Evolutionary conservation across 1,140 invertebrate species (phyloP), one percentile per base, ranked within the genome.

Genomic region (Belonocnema kinseyi): DNA sequence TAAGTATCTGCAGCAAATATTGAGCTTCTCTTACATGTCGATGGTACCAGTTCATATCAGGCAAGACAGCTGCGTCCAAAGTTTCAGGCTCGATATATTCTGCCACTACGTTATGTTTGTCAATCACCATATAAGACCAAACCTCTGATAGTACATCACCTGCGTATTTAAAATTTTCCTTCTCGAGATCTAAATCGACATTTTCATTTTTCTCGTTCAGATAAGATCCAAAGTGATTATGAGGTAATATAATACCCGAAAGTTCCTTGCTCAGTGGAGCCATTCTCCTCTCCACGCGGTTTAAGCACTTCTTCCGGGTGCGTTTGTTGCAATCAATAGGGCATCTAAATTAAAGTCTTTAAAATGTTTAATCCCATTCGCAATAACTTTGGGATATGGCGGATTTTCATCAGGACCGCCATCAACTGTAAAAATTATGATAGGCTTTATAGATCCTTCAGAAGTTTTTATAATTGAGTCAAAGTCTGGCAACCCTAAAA

Each of bases 321-420:
- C n/a, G n/a, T n/a, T n/a, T n/a, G n/a, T n/a, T n/a, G n/a, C n/a
- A n/a, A n/a, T n/a, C n/a, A n/a, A n/a, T n/a, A n/a, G n/a, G n/a
- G n/a, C n/a, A n/a, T n/a, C n/a, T n/a, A n/a, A n/a, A n/a, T n/a
- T n/a, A n/a, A n/a, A n/a, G n/a, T n/a, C n/a, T n/a, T n/a, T n/a
- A n/a, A n/a, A n/a, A n/a, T n/a, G n/a, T n/a, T n/a, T n/a, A n/a
- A n/a, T n/a, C n/a, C n/a, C n/a, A n/a, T n/a, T n/a, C n/a, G n/a
- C n/a, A n/a, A n/a, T n/a, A n/a, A 87, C 84, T 77, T 89, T 85
- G 17, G 56, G 53, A 83, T 90, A 88, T 75, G 88, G 71, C 46
- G 90, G 89, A 75, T 90, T 90, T 85, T 90, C 87, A 77, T 92
- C 88, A 14, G 88, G 89, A 40, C 89, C 86, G 46, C 88, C 86